Base-by-base conservation (phyloP, 2,888 invertebrate genomes). In the Tortricodes alternella region DNA sequence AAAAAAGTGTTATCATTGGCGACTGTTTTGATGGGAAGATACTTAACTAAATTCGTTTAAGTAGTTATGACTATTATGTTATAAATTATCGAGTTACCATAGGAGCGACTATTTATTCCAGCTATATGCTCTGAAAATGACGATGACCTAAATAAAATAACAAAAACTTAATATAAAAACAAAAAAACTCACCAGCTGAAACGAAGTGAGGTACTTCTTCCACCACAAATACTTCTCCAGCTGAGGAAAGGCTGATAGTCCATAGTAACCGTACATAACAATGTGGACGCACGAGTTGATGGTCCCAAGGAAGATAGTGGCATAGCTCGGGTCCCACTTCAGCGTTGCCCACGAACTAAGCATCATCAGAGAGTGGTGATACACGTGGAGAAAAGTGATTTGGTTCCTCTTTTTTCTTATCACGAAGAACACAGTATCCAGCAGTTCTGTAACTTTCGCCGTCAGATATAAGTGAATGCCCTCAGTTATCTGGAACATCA, bases 391-490 rank as follows among this genome's bases (percentile, higher is more conserved):
- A 68, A 95, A 95, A 0, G 95, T 92, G 2, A 97, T 94, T 83
- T 97, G 96, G 43, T 93, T 67, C 92, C 86, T 46, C 89, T 85
- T 68, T 78, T 96, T 96, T 18, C 96, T 91, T 68, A 96, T 78
- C 7, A 96, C 94, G 75, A 97, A 96, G 81, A 97, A 96, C 2
- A 95, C 92, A 0, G 95, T 95, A 69, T 95, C 95, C 58, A 94
- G 67, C 0, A 95, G 86, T 73, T 95, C 95, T 0, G 94, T 87
- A 16, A 95, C 79, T 79, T 95, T 95, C 7, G 94, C 94, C 59
- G 94, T 85, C 74, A 93, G 94, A 70, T 94, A 95, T 16, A 41
- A 4, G 23, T 43, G 23, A 41, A 18, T 15, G 1, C 34, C 32
- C 0, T 11, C 21, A 11, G 41, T 1, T 4, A 51, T 35, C 51